A percentile compares a stretch with the other conserved stretches of the same genome.
Conservation (phyloP, 2,797 vertebrate species). For the Notoglanidium macrostoma region DNA sequence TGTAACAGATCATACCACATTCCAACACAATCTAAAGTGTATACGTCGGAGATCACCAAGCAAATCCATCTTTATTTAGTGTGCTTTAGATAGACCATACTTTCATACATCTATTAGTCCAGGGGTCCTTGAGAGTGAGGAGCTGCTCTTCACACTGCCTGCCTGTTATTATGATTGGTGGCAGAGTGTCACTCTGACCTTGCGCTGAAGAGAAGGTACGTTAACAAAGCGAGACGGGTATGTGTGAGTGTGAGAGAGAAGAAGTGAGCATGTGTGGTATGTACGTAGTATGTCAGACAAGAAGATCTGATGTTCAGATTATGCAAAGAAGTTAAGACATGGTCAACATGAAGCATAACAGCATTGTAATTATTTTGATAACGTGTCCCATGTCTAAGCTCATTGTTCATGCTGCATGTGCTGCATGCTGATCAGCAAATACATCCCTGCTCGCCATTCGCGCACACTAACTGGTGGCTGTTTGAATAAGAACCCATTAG, state of each 20-base stretch:
- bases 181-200: conserved; percentile 60
- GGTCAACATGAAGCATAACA: conserved; percentile 33
- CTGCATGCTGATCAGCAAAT: conserved; percentile 31
- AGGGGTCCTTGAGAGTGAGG: conserved; percentile 53
- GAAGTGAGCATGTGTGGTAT: conserved; percentile 13
- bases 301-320: conserved; percentile 3
- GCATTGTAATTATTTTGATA: conserved; percentile 29
- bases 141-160: conserved; percentile 41
- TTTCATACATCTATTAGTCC: conserved; percentile 51
- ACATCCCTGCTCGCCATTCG: conserved; percentile 29
- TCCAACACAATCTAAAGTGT: background rate
- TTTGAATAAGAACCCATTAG: conserved; percentile 82
- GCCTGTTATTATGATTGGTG: conserved; percentile 65
- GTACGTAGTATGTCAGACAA: background rate
- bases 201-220: conserved; percentile 28
- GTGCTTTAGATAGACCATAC: conserved; percentile 25
- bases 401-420: conserved; percentile 1
- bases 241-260: background rate
- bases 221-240: conserved; percentile 29
- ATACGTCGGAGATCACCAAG: background rate
- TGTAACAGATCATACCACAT: background rate
- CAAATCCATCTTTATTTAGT: conserved; percentile 60
- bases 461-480: conserved; percentile 70
- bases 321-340: conserved; percentile 21
- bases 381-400: background rate